These are phyloP conservation scores for Neofelis nebulosa DNA, from an alignment of 2,113 vertebrate species.

Conservation along the genomic window DNA sequence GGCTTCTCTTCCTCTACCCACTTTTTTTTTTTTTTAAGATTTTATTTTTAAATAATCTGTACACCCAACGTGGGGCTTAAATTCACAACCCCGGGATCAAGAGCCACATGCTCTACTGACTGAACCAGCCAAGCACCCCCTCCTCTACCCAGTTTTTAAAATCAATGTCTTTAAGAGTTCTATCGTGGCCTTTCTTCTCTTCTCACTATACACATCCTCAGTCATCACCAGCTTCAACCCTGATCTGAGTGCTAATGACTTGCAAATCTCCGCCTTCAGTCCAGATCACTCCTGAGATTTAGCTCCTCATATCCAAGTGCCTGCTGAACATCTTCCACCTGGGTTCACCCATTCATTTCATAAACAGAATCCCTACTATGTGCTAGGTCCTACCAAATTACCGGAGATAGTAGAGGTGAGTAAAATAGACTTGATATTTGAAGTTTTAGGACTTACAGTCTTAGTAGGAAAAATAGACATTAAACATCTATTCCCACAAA, in stretches of 20 bases:
- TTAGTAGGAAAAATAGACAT: neutral
- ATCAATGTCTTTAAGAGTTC: neutral
- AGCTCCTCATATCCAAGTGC: neutral
- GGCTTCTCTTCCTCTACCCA: neutral
- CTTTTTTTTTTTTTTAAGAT: too few species aligned
- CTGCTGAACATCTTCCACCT: neutral
- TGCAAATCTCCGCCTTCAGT: neutral
- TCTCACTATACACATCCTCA: neutral
- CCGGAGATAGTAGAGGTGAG: neutral
- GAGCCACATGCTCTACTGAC: too few species aligned
- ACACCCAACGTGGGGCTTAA: too few species aligned
- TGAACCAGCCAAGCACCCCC: neutral
- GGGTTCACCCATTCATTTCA: neutral
- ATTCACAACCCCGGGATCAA: too few species aligned
- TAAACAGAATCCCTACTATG: neutral
- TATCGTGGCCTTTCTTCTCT: neutral
- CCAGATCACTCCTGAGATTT: neutral
- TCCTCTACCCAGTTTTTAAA: neutral
- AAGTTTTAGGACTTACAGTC: neutral
- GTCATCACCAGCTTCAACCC: neutral
- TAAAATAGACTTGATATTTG: neutral
- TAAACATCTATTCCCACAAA: neutral
- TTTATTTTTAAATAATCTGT: too few species aligned
- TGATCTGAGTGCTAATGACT: neutral
- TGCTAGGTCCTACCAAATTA: neutral